Base-by-base conservation (phyloP, 2,888 invertebrate genomes). In the Ennomos fuscantarius region DNA sequence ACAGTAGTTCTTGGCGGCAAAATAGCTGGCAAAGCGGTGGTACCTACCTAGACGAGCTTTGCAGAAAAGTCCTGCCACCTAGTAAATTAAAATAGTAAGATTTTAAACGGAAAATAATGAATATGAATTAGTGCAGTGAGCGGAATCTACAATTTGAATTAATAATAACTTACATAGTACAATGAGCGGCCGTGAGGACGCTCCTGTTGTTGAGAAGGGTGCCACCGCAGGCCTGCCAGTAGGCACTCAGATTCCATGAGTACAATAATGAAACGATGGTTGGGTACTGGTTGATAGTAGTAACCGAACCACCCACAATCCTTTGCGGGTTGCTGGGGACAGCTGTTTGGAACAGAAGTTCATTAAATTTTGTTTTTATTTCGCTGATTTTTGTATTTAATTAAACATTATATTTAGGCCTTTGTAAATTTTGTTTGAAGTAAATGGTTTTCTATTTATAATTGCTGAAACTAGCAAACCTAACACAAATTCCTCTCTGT, bases 121-220 rank as follows among this genome's bases (percentile, higher is more conserved):
- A 3, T 15, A 24, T 24, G 74, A 81, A 83, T 33, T 0, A 8
- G 65, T 54, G 51, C 84, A 82, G 44, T 81, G 80, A 46, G 79
- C 82, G 42, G 81, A 36, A 36, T 36, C 10, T 81, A 1, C 78
- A 66, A 3, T n/a, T n/a, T 83, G 65, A n/a, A 83, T 34, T 8
- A 41, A 39, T 13, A 0, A 13, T 24, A 10, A 47, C 73, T 68
- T 75, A 80, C 83, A 31, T 0, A 5, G 66, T 59, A 51, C 83
- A 82, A 42, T 82, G 81, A 48, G 79, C 82, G 43, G 81, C 79
- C 0, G 79, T 77, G 5, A 82, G 61, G 10, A 82, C 59, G 8
- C 77, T 52, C 45, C 76, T 73, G n/a, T 62, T 65, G 60, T 71
- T 83, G 2, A 84, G 43, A 33, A 83, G 73, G 40, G 71, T 62